Evolutionary conservation across 2,113 vertebrate species (phyloP), one percentile per base, ranked within the genome.

Genomic region (Carassius auratus): DNA sequence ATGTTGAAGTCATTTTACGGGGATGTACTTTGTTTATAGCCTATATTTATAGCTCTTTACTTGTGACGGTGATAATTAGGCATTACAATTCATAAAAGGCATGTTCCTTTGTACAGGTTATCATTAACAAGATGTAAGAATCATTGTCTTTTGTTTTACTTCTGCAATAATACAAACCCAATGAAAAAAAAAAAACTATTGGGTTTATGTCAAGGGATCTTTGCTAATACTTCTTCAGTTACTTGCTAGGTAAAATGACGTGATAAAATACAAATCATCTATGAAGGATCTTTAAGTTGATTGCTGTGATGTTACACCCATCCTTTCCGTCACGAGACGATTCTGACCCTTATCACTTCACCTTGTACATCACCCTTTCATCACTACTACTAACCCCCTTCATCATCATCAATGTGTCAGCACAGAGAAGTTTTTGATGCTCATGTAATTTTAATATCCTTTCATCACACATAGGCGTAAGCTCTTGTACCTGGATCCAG

Each of bases 261-360:
- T 66, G 13, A 66, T 66, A 64, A 64, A 30, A 64, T 26, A 66
- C 4, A 3, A 66, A 30, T 36, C 12, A 19, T 69, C 62, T 36
- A 10, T 84, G 55, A 55, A 48, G 23, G 15, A 68, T 38, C 33
- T 69, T 45, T 87, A 57, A 75, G 75, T 33, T 76, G 81, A 15
- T 13, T 17, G 17, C 8, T 76, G 69, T 81, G 76, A 87, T 75
- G 86, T 13, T 61, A 84, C 19, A 9, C 19, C 30, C 8, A 52
- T 50, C 4, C 21, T 23, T 66, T 76, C 26, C 42, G 15, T 19
- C n/a, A 55, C 52, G 23, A 15, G 71, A 83, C 1, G n/a, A 86
- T 36, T 23, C 69, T 50, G 50, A 68, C 36, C 33, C 15, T 71
- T 30, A 71, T 50, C 33, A 78, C 13, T 66, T 66, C 26, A 66